Conservation (phyloP, 37 sponge, comb jelly and placozoan genomes). For the Sycon ciliatum region DNA sequence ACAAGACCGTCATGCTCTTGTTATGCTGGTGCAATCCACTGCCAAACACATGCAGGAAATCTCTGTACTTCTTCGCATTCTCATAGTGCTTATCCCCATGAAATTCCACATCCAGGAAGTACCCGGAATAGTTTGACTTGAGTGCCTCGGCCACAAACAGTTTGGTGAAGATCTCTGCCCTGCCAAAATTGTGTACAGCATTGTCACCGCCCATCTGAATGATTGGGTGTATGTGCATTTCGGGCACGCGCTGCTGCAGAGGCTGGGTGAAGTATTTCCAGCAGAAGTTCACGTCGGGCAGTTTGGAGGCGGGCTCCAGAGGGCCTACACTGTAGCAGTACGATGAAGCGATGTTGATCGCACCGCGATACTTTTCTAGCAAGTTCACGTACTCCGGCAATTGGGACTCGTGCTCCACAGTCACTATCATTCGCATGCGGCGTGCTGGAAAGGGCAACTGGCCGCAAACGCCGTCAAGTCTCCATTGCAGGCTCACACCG, state of each 20-base stretch:
- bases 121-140: constrained; percentile 2
- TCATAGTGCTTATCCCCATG: constrained; percentile 16
- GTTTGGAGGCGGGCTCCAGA: background rate
- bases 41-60: constrained; percentile 6
- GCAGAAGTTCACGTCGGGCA: constrained; percentile 15
- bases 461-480: background rate
- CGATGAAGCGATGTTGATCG: constrained; percentile 2
- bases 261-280: constrained; percentile 5
- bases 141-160: constrained; percentile 11
- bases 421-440: constrained; percentile 1
- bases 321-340: constrained; percentile 10
- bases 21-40: constrained; percentile 1
- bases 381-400: background rate
- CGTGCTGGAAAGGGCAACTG: background rate
- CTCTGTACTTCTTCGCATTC: background rate
- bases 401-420: background rate
- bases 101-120: constrained; percentile 15
- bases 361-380: background rate
- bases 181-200: background rate
- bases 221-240: constrained; percentile 10
- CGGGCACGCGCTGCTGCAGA: background rate
- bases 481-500: too few species aligned
- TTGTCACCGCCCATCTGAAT: constrained; percentile 10
- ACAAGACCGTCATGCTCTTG: background rate
- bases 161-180: constrained; percentile 11